Base-by-base conservation (phyloP, 1,140 invertebrate species). In the Sycophila sp. region DNA sequence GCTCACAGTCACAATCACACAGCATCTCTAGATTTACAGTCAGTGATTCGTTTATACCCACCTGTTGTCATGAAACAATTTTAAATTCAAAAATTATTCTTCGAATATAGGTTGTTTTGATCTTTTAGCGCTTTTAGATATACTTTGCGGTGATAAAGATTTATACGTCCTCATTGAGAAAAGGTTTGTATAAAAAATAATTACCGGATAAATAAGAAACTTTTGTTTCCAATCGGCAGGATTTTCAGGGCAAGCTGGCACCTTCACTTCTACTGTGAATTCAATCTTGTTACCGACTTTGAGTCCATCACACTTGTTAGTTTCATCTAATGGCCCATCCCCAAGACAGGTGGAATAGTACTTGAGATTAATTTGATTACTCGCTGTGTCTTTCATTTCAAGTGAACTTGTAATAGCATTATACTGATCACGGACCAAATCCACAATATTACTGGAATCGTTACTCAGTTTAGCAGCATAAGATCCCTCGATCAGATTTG, bases 391-490 rank as follows among this genome's bases (percentile, higher is more conserved):
- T 83, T 95, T 96, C 90, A 98, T 92, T 86, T 96, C 93, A 1
- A 98, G 92, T 1, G 93, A 92, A 15, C 95, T 97, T 15, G 95
- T 94, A 78, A 98, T 98, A 79, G 96, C 94, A 76, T 94, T 88
- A 75, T 98, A 98, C 78, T 98, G 94, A 69, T 96, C 92, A 71
- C 91, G 89, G 58, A 99, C 94, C 26, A 99, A 88, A 64, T 94
- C 90, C 3, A 99, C 96, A 58, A 99, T 94, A 81, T 99, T 99
- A 51, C 92, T 92, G 0, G 97, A 99, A 85, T 98, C 95, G 45
- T 93, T 85, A 0, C 93, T 93, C 8, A 99, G 86, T 56, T 91
- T 90, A 28, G 96, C 97, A 53, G 93, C 92, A 72, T 92, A 94
- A 6, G 97, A 91, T 78, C 92, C 94, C 87, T 94, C 93, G 75